Base-by-base conservation (phyloP, 2,888 invertebrate species). In the Philonicus albiceps region DNA sequence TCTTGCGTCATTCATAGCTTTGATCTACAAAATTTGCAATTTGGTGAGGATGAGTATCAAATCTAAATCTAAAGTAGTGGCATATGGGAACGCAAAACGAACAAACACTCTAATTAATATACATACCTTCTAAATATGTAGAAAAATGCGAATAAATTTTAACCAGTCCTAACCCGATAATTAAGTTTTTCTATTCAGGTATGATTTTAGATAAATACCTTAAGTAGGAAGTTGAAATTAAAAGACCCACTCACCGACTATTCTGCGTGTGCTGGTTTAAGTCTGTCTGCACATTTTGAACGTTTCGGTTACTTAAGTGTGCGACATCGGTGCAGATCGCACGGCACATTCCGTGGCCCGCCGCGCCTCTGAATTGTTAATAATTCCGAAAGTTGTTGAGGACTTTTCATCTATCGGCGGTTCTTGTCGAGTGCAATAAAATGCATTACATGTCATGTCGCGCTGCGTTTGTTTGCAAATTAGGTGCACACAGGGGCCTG, bases 381-480 rank as follows among this genome's bases (percentile, higher is more conserved):
- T 64, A 64, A 80, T 27, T 80, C 43, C 31, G 53, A 43, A 53
- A 80, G 49, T 80, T 80, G 80, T 49, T 43, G 27, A 80, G 53
- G 40, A 49, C 22, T 49, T 80, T 49, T 40, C 53, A 76, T 34
- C 30, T 80, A 80, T 80, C 40, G 80, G 31, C 40, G 49, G 80
- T 53, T 49, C 80, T 80, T 80, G 49, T 49, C 80, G 80, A 83
- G 49, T 83, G 83, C 64, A 64, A 83, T 64, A 64, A 64, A 83
- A 83, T 83, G 83, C 83, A 83, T 83, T 64, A 34, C 72, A 83
- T 37, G 72, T 64, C 64, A 37, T 30, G 80, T 80, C 31, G 80
- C 34, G 83, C n/a, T 83, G 83, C 64, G 64, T 64, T 55, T 83
- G 64, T 83, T 83, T 64, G 83, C 72, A 64, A 64, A 83, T 83